Conservation (phyloP, 2,888 invertebrate species). For the Cephalotes varians region DNA sequence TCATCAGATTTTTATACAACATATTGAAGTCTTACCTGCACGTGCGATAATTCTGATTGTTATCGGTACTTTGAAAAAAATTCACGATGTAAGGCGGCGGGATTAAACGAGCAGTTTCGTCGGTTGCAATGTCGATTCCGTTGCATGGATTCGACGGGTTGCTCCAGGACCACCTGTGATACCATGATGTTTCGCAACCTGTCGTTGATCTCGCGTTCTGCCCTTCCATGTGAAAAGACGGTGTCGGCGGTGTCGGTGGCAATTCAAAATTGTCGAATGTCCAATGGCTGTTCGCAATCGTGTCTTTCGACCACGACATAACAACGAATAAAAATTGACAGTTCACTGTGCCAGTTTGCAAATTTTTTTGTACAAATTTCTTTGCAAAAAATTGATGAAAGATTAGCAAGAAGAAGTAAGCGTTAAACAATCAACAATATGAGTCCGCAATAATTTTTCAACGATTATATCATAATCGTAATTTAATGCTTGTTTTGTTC, state of each 20-base stretch:
- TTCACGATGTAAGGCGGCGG: constrained; percentile 31
- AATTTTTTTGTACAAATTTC: not conserved
- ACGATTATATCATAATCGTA: not conserved
- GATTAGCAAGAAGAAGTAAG: not conserved
- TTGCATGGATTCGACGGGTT: constrained; percentile 46
- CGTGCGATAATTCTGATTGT: constrained; percentile 69
- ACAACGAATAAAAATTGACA: not conserved
- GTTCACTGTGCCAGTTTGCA: not conserved
- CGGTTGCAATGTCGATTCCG: constrained; percentile 29
- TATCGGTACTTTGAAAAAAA: constrained; percentile 58
- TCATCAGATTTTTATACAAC: not conserved
- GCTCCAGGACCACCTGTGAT: constrained; percentile 67
- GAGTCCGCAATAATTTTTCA: not conserved
- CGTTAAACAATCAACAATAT: not conserved
- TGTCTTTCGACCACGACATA: constrained; percentile 62
- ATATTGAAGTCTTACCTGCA: constrained; percentile 65
- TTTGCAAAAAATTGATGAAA: not conserved
- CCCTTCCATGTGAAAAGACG: constrained; percentile 60
- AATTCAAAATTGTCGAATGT: constrained; percentile 67
- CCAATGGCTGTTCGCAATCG: constrained; percentile 39
- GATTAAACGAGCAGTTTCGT: constrained; percentile 31
- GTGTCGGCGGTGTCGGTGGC: constrained; percentile 71
- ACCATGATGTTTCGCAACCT: constrained; percentile 64
- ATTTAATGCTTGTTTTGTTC: not conserved
- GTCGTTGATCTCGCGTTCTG: constrained; percentile 60